phyloP scores from a whole-genome alignment of 2,888 invertebrate genomes.

The Troilus luridus region DNA sequence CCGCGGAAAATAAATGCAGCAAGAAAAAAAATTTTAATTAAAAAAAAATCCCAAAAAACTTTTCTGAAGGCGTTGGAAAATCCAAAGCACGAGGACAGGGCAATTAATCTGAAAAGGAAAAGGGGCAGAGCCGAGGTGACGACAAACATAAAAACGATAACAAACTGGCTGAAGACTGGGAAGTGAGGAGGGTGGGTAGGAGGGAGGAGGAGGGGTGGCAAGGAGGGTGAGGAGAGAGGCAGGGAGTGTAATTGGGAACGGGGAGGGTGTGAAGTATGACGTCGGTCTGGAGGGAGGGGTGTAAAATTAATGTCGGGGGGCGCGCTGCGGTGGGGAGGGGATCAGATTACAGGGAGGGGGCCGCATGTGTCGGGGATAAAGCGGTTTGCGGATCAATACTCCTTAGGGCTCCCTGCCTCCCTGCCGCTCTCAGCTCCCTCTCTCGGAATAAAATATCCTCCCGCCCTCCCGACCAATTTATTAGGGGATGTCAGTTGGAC shows the following conservation, averaged over 20 bases:
- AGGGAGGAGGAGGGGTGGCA: slow-evolving; percentile 60
- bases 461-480: slow-evolving; percentile 8
- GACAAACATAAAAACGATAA: slow-evolving; percentile 39
- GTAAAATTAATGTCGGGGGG: slow-evolving; percentile 58
- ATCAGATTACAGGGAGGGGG: slow-evolving; percentile 60
- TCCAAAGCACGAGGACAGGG: background rate
- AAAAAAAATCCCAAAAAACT: background rate
- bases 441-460: slow-evolving; percentile 46
- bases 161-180: slow-evolving; percentile 48
- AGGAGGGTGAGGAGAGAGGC: slow-evolving; percentile 63
- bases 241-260: slow-evolving; percentile 61
- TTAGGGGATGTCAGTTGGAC: slow-evolving; percentile 51
- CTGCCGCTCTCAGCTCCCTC: slow-evolving; percentile 28
- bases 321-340: slow-evolving; percentile 56
- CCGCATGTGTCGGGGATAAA: slow-evolving; percentile 64
- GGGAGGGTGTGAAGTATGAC: slow-evolving; percentile 56
- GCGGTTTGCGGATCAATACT: slow-evolving; percentile 64
- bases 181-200: slow-evolving; percentile 61
- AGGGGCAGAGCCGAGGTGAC: slow-evolving; percentile 11
- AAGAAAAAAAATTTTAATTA: background rate
- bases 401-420: slow-evolving; percentile 58
- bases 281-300: slow-evolving; percentile 46
- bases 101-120: slow-evolving; percentile 35
- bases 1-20: background rate
- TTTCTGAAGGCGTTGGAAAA: background rate